phyloP scores from a whole-genome alignment of 1,140 invertebrate genomes.

The Drosophila tsacasi region DNA sequence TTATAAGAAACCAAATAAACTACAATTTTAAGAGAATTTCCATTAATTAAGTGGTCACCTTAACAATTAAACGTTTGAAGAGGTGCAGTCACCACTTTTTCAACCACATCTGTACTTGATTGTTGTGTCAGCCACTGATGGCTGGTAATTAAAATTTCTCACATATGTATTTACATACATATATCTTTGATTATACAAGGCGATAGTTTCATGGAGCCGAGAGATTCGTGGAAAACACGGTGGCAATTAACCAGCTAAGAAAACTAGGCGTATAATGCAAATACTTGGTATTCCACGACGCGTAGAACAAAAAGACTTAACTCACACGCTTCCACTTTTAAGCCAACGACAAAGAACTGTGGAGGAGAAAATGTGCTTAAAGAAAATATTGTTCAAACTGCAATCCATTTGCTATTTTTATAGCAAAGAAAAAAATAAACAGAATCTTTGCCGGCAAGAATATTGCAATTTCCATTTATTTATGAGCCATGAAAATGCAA shows the following conservation, averaged over 20 bases:
- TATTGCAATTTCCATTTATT: conserved; percentile 58
- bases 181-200: conserved; percentile 45
- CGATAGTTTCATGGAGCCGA: conserved; percentile 43
- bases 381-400: conserved; percentile 5
- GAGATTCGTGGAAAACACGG: conserved; percentile 73
- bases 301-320: conserved; percentile 13
- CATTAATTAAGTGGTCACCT: neutral
- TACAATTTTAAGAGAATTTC: neutral
- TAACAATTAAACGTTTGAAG: neutral
- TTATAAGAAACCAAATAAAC: neutral
- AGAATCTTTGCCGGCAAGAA: conserved; percentile 2
- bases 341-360: conserved; percentile 7
- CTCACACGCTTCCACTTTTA: conserved; percentile 13
- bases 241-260: conserved; percentile 62
- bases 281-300: conserved; percentile 41
- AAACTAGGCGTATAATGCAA: conserved; percentile 47
- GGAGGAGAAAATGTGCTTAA: conserved; percentile 15
- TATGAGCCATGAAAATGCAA: conserved; percentile 78
- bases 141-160: conserved; percentile 75
- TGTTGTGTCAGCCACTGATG: conserved; percentile 43
- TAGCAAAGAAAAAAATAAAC: conserved; percentile 12
- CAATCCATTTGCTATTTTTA: conserved; percentile 43
- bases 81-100: neutral
- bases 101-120: conserved; percentile 40
- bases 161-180: conserved; percentile 68